Evolutionary conservation across 2,888 invertebrate genomes (phyloP).

Genomic region (Perithous albicinctus): DNA sequence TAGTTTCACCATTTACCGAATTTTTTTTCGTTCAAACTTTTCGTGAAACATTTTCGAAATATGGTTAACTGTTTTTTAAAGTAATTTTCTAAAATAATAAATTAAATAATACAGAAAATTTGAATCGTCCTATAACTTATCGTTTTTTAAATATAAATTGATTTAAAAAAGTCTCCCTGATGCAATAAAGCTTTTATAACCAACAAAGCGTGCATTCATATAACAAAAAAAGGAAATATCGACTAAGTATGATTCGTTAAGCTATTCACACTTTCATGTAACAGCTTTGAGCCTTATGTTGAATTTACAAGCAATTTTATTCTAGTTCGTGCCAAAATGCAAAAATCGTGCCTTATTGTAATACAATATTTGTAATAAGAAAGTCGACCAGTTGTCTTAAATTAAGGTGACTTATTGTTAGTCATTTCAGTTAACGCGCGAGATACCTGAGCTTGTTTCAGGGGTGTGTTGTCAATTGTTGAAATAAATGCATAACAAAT

Average conservation of each 20-base stretch:
- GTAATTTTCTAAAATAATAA: too few species aligned
- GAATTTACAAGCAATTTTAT: neutral
- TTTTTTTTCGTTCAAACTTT: too few species aligned
- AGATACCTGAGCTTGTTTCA: neutral
- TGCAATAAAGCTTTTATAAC: neutral
- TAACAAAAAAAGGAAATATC: neutral
- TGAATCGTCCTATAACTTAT: too few species aligned
- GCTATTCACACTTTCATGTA: neutral
- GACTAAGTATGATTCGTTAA: neutral
- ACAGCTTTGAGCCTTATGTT: neutral
- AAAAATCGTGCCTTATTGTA: neutral
- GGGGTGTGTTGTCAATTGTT: neutral
- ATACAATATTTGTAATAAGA: neutral
- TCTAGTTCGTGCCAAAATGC: slow-evolving; percentile 7
- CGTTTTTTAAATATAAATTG: too few species aligned
- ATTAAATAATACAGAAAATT: too few species aligned
- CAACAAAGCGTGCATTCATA: neutral
- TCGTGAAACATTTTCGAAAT: too few species aligned
- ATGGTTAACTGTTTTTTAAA: too few species aligned
- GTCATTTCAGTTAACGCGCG: neutral
- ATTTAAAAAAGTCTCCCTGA: too few species aligned
- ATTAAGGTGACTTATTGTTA: neutral
- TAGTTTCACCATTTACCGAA: too few species aligned
- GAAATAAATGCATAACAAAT: neutral
- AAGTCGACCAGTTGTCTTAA: neutral